Conservation (phyloP, 2,888 invertebrate genomes). For the Aradus depressus region DNA sequence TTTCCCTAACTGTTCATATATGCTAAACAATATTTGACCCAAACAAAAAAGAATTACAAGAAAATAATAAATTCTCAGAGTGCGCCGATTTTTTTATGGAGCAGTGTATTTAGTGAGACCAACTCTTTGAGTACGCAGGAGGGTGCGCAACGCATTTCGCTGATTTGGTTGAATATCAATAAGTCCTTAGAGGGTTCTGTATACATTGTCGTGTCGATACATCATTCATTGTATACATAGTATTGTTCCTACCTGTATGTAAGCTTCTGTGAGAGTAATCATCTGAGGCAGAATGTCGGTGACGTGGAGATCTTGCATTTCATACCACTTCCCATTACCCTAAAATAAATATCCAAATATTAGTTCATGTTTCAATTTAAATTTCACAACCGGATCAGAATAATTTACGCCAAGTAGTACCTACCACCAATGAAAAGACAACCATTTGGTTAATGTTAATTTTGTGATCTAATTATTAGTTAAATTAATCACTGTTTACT, state of each 20-base stretch:
- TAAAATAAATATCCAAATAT: slow-evolving; percentile 32
- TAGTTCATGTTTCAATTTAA: neutral
- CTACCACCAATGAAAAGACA: too few species aligned
- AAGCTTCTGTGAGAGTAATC: slow-evolving; percentile 98
- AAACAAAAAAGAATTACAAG: too few species aligned
- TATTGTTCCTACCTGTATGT: slow-evolving; percentile 67
- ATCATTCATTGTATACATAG: neutral
- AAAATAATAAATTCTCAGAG: too few species aligned
- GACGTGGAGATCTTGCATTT: slow-evolving; percentile 91
- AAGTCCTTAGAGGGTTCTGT: neutral
- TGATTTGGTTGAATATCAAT: neutral
- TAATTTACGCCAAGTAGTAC: too few species aligned
- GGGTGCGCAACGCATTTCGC: neutral
- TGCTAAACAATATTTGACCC: too few species aligned
- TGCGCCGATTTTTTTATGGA: too few species aligned
- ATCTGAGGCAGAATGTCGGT: slow-evolving; percentile 97
- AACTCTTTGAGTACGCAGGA: too few species aligned
- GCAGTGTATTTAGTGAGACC: too few species aligned
- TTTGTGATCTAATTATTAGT: too few species aligned
- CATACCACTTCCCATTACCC: slow-evolving; percentile 77
- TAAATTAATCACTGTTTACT: too few species aligned
- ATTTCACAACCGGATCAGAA: neutral
- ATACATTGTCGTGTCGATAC: neutral
- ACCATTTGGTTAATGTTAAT: too few species aligned
- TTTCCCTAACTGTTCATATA: too few species aligned